These are phyloP conservation scores for Macropis europaea DNA, from an alignment of 2,888 invertebrate species.

Conservation along the genomic window DNA sequence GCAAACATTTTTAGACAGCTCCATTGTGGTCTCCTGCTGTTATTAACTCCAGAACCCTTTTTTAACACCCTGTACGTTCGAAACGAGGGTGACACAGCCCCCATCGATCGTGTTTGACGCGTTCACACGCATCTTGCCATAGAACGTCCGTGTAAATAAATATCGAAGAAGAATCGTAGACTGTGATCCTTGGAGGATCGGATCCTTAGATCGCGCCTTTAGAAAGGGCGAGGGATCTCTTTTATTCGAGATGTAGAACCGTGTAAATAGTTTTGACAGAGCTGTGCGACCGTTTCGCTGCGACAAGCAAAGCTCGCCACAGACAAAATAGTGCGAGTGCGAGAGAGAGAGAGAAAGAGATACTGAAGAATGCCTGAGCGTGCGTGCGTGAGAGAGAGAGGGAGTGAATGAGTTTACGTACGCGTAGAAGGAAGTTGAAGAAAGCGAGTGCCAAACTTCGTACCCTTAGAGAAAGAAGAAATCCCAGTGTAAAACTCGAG, in stretches of 20 bases:
- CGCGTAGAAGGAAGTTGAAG: slow-evolving; percentile 18
- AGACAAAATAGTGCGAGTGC: neutral
- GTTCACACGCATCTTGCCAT: slow-evolving; percentile 65
- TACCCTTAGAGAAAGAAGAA: slow-evolving; percentile 57
- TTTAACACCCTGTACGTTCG: too few species aligned
- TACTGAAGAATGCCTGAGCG: neutral
- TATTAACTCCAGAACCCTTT: too few species aligned
- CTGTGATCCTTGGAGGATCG: slow-evolving; percentile 33
- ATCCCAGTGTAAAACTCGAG: slow-evolving; percentile 73
- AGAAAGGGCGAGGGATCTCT: slow-evolving; percentile 10
- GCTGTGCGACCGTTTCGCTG: too few species aligned
- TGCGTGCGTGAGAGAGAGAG: neutral
- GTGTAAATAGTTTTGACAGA: slow-evolving; percentile 40
- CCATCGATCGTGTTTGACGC: slow-evolving; percentile 13
- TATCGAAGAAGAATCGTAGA: slow-evolving; percentile 29
- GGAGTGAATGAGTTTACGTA: too few species aligned
- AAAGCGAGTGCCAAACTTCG: slow-evolving; percentile 77
- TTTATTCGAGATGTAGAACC: neutral
- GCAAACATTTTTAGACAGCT: too few species aligned
- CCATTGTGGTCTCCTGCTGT: neutral
- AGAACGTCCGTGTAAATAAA: slow-evolving; percentile 60
- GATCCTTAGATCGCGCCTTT: slow-evolving; percentile 9
- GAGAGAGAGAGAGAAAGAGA: neutral
- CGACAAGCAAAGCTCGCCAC: neutral
- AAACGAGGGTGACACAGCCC: too few species aligned